Base-by-base conservation (phyloP, 2,797 vertebrate genomes). In the Xenentodon cancila region DNA sequence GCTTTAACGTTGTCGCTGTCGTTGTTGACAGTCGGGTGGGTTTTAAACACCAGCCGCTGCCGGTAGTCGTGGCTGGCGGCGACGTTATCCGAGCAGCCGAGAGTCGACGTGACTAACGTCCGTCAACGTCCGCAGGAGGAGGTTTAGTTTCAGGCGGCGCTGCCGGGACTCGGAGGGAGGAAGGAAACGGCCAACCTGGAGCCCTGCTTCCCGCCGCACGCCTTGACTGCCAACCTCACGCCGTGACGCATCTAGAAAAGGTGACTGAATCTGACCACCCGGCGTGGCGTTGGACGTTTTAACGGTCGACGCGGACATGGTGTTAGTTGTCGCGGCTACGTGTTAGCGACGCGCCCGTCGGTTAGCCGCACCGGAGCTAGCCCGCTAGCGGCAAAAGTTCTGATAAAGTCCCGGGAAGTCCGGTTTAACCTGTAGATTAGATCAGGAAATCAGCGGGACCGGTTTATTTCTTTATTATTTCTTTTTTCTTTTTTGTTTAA, bases 101-200 rank as follows among this genome's bases (percentile, higher is more conserved):
- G 4, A 15, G 79, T 56, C 82, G 69, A 64, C 68, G 75, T 81
- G 72, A 69, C 57, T 53, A 52, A 71, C 61, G 64, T 53, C 19
- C 54, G 80, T 66, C 66, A 73, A 32, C 73, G 74, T 82, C 52
- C 51, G 7, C 61, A 50, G 62, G 44, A 62, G 71, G 71, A 66
- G 40, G 55, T 25, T 25, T 25, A 25, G 25, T 25, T 25, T 25
- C 25, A 5, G 25, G 3, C 25, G 5, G 25, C 25, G 5, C 25
- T 5, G 13, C 53, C 77, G 37, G 34, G 67, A 67, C 51, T 63
- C 53, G 68, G 58, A 88, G 89, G 90, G 83, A 89, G 87, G 84
- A 80, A 84, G 72, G 80, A 77, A 81, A 71, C 58, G n/a, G 70
- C 76, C 57, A 64, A 75, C 79, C 66, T 66, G 30, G 30, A 6